Conservation (phyloP, 2,113 vertebrate genomes). For the Perccottus glenii region DNA sequence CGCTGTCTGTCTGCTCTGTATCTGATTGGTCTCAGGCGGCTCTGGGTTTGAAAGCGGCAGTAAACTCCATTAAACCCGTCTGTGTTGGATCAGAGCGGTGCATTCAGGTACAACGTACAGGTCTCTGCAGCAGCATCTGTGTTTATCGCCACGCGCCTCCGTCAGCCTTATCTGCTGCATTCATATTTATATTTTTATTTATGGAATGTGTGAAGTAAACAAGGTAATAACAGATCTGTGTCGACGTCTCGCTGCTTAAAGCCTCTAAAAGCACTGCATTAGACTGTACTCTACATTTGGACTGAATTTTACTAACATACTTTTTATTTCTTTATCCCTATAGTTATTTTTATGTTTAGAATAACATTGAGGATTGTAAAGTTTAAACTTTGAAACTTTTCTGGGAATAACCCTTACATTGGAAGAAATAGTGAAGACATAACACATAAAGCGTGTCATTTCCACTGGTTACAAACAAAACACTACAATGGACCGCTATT, state of each 20-base stretch:
- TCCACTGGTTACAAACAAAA: too few relatives aligned
- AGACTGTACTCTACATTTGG: too few relatives aligned
- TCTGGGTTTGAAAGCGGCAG: not conserved
- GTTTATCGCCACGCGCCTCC: not conserved
- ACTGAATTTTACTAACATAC: not conserved
- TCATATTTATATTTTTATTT: not conserved
- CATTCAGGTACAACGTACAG: not conserved
- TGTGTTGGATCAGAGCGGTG: not conserved
- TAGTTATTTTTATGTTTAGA: too few relatives aligned
- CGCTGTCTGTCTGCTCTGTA: not conserved
- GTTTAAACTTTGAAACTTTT: too few relatives aligned
- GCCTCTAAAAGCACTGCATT: too few relatives aligned
- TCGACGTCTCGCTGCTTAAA: too few relatives aligned
- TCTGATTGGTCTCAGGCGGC: not conserved
- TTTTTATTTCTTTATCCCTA: not conserved
- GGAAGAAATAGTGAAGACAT: too few relatives aligned
- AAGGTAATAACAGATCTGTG: not conserved
- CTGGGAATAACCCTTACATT: too few relatives aligned
- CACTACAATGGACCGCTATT: too few relatives aligned
- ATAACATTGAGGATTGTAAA: too few relatives aligned
- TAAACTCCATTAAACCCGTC: not conserved
- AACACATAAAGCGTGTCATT: too few relatives aligned
- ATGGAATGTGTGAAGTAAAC: not conserved
- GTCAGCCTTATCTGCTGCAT: not conserved
- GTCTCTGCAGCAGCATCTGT: too few relatives aligned